Evolutionary conservation across 2,888 invertebrate genomes (phyloP).

Genomic region (Lasioglossum oenotherae): DNA sequence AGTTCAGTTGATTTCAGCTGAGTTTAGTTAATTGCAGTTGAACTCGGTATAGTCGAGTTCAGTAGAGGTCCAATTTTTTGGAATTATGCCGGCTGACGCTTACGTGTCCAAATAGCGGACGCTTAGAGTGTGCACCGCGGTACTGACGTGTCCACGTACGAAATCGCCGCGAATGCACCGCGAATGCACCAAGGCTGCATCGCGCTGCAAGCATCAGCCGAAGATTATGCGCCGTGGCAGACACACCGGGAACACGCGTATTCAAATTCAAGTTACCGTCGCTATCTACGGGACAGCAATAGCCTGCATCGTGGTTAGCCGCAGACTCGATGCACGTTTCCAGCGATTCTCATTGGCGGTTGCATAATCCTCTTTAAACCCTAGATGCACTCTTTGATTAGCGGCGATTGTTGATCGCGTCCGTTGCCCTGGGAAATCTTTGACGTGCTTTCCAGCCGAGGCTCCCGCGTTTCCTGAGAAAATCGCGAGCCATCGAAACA

Average conservation of each 20-base stretch:
- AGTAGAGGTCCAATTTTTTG: not conserved
- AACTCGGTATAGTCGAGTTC: too few species aligned
- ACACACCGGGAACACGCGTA: slow-evolving; percentile 51
- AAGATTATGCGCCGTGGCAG: slow-evolving; percentile 53
- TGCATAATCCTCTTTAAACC: slow-evolving; percentile 62
- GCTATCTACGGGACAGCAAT: slow-evolving; percentile 67
- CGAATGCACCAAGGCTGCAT: slow-evolving; percentile 1
- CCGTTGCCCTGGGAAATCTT: not conserved
- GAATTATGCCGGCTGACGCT: not conserved
- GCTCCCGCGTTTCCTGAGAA: not conserved
- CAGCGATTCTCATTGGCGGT: slow-evolving; percentile 70
- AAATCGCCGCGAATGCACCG: slow-evolving; percentile 7
- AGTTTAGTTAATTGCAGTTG: too few species aligned
- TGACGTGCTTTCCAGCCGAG: not conserved
- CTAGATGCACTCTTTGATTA: slow-evolving; percentile 47
- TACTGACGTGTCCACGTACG: slow-evolving; percentile 52
- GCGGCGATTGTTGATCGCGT: slow-evolving; percentile 20
- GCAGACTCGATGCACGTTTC: slow-evolving; percentile 72
- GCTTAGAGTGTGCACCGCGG: not conserved
- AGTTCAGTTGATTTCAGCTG: too few species aligned
- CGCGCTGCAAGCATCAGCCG: not conserved
- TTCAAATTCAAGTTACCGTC: slow-evolving; percentile 69
- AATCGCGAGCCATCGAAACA: not conserved
- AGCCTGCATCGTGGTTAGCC: slow-evolving; percentile 70
- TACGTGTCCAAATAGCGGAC: not conserved